Evolutionary conservation across 2,113 vertebrate species (phyloP).

Genomic region (Rutilus rutilus): DNA sequence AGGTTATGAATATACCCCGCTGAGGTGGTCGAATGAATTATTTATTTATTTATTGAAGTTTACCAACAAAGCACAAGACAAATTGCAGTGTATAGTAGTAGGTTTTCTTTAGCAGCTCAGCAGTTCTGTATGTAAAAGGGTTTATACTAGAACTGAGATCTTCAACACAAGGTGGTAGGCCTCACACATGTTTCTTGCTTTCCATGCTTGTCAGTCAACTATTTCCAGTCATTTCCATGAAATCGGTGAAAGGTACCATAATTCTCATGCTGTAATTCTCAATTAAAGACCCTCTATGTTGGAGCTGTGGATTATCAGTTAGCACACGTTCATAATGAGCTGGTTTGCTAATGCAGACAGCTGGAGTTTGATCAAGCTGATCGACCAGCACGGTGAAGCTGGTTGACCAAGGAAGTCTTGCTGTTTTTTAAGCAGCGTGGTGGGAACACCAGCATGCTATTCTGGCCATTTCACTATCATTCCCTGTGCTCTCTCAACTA

Average conservation of each 20-base stretch:
- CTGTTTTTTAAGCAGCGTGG: neutral
- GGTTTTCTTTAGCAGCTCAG: neutral
- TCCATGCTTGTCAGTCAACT: conserved; percentile 9
- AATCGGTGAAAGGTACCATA: neutral
- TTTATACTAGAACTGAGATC: conserved; percentile 3
- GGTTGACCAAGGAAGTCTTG: neutral
- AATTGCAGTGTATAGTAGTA: conserved; percentile 17
- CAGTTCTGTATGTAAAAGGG: conserved; percentile 10
- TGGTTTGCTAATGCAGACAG: neutral
- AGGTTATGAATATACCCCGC: neutral
- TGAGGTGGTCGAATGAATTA: conserved; percentile 17
- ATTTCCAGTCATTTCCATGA: conserved; percentile 22
- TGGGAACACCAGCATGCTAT: no score
- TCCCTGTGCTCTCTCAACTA: neutral
- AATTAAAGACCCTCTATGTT: neutral
- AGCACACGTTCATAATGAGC: neutral
- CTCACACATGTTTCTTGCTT: conserved; percentile 18
- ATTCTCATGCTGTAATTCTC: neutral
- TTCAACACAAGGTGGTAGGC: conserved; percentile 1
- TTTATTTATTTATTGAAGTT: conserved; percentile 43
- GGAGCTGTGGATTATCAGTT: neutral
- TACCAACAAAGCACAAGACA: conserved; percentile 47
- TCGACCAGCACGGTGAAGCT: neutral
- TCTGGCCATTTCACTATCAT: no score
- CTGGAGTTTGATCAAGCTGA: neutral